phyloP scores from a whole-genome alignment of 2,797 vertebrate species.

The Myripristis murdjan region DNA sequence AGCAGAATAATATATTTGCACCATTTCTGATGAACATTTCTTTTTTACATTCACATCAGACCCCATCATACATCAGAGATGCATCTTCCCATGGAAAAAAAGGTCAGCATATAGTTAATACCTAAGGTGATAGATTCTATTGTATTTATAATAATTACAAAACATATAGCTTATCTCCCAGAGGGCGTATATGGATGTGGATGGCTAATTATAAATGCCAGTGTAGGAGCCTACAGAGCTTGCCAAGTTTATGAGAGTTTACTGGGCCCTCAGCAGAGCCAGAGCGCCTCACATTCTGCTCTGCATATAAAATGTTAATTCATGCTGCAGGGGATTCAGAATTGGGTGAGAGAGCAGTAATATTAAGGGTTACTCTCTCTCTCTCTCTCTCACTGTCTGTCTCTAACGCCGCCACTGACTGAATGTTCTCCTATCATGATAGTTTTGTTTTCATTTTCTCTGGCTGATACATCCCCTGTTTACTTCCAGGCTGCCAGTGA shows the following conservation, averaged over 20 bases:
- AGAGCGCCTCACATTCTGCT: conserved; percentile 76
- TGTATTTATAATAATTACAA: conserved; percentile 46
- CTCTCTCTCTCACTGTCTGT: conserved; percentile 37
- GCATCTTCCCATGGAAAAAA: not conserved
- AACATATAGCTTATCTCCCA: conserved; percentile 55
- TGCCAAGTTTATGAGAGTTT: conserved; percentile 81
- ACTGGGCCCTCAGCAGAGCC: conserved; percentile 78
- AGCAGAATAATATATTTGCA: not conserved
- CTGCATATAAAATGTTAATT: conserved; percentile 87
- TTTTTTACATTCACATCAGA: not conserved
- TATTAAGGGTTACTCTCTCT: conserved; percentile 57
- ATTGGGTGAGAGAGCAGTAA: conserved; percentile 74
- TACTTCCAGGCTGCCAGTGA: conserved; percentile 49
- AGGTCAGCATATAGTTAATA: not conserved
- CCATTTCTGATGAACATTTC: conserved; percentile 18
- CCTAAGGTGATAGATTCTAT: conserved; percentile 38
- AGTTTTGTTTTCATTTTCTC: conserved; percentile 51
- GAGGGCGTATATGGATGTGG: conserved; percentile 54
- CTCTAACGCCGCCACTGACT: conserved; percentile 55
- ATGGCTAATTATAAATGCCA: conserved; percentile 78
- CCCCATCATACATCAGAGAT: not conserved
- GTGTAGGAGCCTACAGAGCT: conserved; percentile 67
- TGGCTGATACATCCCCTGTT: conserved; percentile 59
- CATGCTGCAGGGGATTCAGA: conserved; percentile 78
- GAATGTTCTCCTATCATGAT: conserved; percentile 41